A percentile compares a stretch with the other conserved stretches of the same genome.
Evolutionary conservation across 2,888 invertebrate genomes (phyloP).

Genomic region (Drosophila yooni): DNA sequence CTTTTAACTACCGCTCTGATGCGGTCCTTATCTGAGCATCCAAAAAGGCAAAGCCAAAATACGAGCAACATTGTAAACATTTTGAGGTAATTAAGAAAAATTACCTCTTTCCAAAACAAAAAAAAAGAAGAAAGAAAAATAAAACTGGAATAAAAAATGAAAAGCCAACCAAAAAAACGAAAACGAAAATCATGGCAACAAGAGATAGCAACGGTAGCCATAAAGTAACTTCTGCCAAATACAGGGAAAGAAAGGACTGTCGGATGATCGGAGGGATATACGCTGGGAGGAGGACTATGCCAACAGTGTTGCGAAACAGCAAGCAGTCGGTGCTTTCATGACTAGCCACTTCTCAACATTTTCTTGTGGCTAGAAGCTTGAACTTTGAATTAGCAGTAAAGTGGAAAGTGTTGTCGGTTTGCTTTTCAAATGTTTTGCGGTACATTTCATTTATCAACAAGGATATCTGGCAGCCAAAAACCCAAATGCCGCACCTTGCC

Average conservation of each 20-base stretch:
- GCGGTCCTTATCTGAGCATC: constrained; percentile 60
- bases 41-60: constrained; percentile 53
- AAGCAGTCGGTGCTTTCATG: background rate
- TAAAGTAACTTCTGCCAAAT: constrained; percentile 60
- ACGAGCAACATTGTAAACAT: constrained; percentile 80
- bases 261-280: constrained; percentile 12
- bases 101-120: constrained; percentile 64
- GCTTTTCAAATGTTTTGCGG: constrained; percentile 80
- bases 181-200: constrained; percentile 46
- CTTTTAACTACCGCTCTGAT: constrained; percentile 58
- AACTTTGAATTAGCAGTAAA: constrained; percentile 81
- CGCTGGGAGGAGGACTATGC: constrained; percentile 8
- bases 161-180: constrained; percentile 27
- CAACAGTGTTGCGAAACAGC: constrained; percentile 35
- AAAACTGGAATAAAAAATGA: constrained; percentile 25
- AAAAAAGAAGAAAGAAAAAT: constrained; percentile 13
- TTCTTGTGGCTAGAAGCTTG: constrained; percentile 69
- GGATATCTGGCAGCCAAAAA: constrained; percentile 64
- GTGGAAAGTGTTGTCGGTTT: constrained; percentile 81
- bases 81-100: constrained; percentile 80
- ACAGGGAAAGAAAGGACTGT: constrained; percentile 47
- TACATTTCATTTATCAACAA: constrained; percentile 75
- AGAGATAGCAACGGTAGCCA: constrained; percentile 39
- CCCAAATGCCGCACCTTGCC: constrained; percentile 47
- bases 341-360: constrained; percentile 24